Evolutionary conservation across 1,140 invertebrate genomes (phyloP).

Genomic region (Bradysia coprophila): DNA sequence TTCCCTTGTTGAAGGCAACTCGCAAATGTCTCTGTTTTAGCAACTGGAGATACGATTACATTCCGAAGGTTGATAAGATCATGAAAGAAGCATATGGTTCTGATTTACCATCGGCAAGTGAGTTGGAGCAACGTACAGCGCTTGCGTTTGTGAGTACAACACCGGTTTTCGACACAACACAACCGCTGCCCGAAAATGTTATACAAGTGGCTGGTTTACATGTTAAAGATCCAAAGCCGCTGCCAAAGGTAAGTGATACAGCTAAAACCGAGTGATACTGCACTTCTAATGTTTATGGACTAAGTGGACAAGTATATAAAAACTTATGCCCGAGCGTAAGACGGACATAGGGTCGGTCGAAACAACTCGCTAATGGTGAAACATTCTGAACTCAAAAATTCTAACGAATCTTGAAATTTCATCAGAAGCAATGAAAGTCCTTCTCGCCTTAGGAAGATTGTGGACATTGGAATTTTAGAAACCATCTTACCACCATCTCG

Average conservation of each 20-base stretch:
- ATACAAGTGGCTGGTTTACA: slow-evolving; percentile 28
- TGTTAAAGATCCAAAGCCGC: slow-evolving; percentile 14
- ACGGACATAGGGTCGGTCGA: too few species aligned
- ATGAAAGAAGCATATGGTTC: slow-evolving; percentile 1
- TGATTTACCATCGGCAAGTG: not conserved
- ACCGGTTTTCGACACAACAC: slow-evolving; percentile 14
- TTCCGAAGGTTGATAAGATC: not conserved
- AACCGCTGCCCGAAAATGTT: slow-evolving; percentile 21
- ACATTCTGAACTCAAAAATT: too few species aligned
- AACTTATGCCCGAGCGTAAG: too few species aligned
- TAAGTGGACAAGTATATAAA: too few species aligned
- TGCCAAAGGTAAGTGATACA: slow-evolving; percentile 3
- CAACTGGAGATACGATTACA: not conserved
- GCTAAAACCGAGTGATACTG: too few species aligned
- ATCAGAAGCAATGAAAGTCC: too few species aligned
- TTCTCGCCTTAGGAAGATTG: too few species aligned
- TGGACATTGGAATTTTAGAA: too few species aligned
- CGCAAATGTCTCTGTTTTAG: not conserved
- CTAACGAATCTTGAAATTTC: too few species aligned
- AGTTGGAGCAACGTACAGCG: not conserved
- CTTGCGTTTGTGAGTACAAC: slow-evolving; percentile 11
- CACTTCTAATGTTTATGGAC: too few species aligned
- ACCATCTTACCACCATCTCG: too few species aligned
- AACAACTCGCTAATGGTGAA: too few species aligned
- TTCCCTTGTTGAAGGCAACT: not conserved